Evolutionary conservation across 2,113 vertebrate genomes (phyloP), one percentile per base, ranked within the genome.

Genomic region (Tyrannus savana): DNA sequence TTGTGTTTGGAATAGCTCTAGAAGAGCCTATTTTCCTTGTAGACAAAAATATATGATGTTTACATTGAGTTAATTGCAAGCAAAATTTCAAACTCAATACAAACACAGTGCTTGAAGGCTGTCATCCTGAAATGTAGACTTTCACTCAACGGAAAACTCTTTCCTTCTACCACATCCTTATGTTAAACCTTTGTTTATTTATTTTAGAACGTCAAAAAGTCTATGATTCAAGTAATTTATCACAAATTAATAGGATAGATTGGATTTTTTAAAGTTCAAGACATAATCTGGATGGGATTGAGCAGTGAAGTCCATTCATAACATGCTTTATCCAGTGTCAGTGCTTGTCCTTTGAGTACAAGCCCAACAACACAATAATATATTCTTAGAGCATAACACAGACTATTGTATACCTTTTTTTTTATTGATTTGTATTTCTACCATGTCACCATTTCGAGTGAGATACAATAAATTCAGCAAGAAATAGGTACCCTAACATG

Each of bases 11-110:
- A 91, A 60, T 69, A 76, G 58, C 44, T 89, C 64, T 78, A 50
- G 81, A 90, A 87, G 59, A 93, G 82, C 39, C 19, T 63, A 19
- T 90, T 93, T 90, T 74, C 63, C 47, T 96, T 90, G 87, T 50
- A 86, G 68, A 59, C 33, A 92, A 92, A 81, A 31, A 83, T 50
- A 59, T 62, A 59, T 19, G 41, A 91, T 5, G 19, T 84, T 89
- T 82, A 66, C 62, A 68, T 15, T 84, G 53, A 90, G 46, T 52
- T 78, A 93, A 92, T 90, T 46, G 44, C 44, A 89, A 78, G 80
- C 25, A 92, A 76, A 90, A 58, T 84, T 94, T 92, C 60, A 68
- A 92, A 78, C 1, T 16, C 33, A 49, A 27, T 71, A 56, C 33
- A 84, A 69, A 84, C 15, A 27, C 7, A 50, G 66, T 35, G 22